These are phyloP conservation scores for Lepus townsendii DNA, from an alignment of 2,797 vertebrate species.

Conservation along the genomic window DNA sequence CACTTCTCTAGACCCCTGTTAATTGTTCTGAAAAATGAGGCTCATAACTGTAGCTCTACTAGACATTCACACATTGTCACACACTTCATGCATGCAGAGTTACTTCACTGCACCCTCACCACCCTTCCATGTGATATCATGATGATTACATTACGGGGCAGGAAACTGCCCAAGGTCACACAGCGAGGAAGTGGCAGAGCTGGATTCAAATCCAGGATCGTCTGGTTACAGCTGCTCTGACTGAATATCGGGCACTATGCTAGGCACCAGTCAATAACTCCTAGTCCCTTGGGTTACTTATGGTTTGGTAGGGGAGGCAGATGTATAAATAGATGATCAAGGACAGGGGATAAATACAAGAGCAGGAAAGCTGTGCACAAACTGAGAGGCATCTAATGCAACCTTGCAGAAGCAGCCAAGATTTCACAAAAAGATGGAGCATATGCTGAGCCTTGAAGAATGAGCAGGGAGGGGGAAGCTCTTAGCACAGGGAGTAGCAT, in stretches of 20 bases:
- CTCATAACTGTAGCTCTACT: neutral
- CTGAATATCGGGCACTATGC: neutral
- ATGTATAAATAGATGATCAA: constrained; percentile 37
- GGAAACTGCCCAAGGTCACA: constrained; percentile 45
- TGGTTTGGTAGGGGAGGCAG: neutral
- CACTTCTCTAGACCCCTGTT: neutral
- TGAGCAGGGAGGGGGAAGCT: neutral
- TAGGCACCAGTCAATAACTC: constrained; percentile 11
- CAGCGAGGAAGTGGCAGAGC: neutral
- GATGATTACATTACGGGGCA: neutral
- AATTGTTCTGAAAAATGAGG: neutral
- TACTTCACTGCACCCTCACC: neutral
- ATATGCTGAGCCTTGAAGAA: neutral
- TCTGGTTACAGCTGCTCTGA: neutral
- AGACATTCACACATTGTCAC: neutral
- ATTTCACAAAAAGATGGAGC: constrained; percentile 12
- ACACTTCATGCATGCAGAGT: neutral
- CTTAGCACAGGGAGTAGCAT: neutral
- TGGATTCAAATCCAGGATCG: constrained; percentile 46
- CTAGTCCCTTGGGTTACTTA: neutral
- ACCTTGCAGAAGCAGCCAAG: constrained; percentile 20
- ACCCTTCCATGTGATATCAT: neutral
- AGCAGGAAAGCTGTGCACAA: neutral
- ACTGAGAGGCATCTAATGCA: constrained; percentile 10
- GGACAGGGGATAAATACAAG: neutral